A percentile compares a stretch with the other conserved stretches of the same genome.
Evolutionary conservation across 2,797 vertebrate genomes (phyloP).

Genomic region (Urosaurus nigricauda): DNA sequence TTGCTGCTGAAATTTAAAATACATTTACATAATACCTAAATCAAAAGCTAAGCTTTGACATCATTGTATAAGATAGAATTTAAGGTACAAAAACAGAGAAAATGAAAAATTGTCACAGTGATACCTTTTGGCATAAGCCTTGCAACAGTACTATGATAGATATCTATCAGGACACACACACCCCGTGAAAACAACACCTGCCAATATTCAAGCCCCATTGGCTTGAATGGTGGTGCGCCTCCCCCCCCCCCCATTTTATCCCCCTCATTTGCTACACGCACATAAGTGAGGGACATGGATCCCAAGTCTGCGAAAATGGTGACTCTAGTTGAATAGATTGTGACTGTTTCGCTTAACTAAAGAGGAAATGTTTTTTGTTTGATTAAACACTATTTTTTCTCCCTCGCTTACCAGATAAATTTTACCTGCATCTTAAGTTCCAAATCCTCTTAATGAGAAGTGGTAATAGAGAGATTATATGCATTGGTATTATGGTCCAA

Average conservation of each 20-base stretch:
- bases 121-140: not conserved
- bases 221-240: no score
- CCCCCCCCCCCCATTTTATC: no score
- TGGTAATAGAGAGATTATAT: not conserved
- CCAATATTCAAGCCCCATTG: no score
- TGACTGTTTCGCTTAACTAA: not conserved
- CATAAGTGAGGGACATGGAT: no score
- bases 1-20: not conserved
- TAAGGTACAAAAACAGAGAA: not conserved
- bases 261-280: no score
- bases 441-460: not conserved
- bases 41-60: not conserved
- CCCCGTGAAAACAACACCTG: no score
- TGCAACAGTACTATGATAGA: not conserved
- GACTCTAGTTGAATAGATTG: no score
- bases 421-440: not conserved
- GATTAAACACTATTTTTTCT: not conserved
- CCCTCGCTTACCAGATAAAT: not conserved
- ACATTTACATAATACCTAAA: not conserved
- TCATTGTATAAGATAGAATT: not conserved
- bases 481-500: not conserved
- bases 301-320: no score
- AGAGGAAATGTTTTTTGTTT: not conserved
- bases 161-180: no score
- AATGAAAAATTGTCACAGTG: not conserved